phyloP scores from a whole-genome alignment of 2,797 vertebrate genomes.

The Ceryle rudis region DNA sequence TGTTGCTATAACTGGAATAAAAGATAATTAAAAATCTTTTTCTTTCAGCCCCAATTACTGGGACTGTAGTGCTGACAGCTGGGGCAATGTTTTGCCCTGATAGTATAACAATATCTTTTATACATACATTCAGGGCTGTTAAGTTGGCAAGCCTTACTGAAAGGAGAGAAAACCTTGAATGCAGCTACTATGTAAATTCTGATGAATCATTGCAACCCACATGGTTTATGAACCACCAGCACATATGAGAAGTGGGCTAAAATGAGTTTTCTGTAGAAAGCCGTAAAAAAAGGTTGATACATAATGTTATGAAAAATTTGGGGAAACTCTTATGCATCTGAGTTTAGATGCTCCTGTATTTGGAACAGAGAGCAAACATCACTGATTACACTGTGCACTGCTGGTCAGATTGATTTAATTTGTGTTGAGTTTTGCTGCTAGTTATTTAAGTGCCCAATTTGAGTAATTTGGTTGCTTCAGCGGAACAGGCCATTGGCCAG shows the following conservation, averaged over 20 bases:
- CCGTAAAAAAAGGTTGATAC: neutral
- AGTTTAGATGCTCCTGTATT: neutral
- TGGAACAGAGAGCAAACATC: neutral
- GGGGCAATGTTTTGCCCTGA: neutral
- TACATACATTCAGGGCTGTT: neutral
- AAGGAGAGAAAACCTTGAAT: neutral
- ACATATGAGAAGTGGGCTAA: neutral
- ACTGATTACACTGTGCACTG: neutral
- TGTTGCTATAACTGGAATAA: neutral
- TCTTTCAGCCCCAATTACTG: neutral
- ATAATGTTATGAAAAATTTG: neutral
- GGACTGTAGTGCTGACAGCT: neutral
- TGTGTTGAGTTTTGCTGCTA: neutral
- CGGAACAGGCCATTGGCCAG: neutral
- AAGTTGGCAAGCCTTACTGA: neutral
- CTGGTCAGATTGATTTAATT: neutral
- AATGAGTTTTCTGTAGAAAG: neutral
- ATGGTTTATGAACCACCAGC: neutral
- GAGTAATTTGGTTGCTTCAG: neutral
- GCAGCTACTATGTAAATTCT: neutral
- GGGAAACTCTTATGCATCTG: neutral
- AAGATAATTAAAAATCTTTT: neutral
- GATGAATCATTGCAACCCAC: conserved; percentile 2
- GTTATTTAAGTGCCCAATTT: neutral
- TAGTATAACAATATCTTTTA: neutral